Conservation (phyloP, 2,113 vertebrate genomes). For the Oxyruncus cristatus region DNA sequence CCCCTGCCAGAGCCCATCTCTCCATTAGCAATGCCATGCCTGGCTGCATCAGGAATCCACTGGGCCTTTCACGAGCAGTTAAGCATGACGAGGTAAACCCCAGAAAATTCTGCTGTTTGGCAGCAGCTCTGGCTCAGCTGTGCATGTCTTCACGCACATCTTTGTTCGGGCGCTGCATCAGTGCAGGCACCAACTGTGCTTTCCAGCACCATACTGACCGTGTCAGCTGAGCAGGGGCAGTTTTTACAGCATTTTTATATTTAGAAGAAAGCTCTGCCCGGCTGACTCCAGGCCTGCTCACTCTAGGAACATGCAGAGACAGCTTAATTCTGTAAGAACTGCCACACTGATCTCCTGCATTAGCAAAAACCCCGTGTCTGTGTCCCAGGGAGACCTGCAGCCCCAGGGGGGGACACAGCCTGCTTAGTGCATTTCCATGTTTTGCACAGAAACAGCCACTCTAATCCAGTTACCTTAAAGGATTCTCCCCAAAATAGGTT, state of each 20-base stretch:
- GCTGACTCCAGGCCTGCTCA: not conserved
- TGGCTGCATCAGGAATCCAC: not conserved
- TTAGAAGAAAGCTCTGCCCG: not conserved
- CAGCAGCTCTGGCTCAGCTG: not conserved
- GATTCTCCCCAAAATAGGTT: not conserved
- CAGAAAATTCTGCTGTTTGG: not conserved
- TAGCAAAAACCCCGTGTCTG: not conserved
- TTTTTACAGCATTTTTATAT: not conserved
- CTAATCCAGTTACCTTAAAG: not conserved
- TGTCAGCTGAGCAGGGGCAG: not conserved
- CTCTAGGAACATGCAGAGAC: not conserved
- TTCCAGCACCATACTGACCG: not conserved
- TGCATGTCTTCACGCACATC: slow-evolving; percentile 13
- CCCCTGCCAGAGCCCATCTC: not conserved
- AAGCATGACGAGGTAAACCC: slow-evolving; percentile 5
- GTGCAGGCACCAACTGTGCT: not conserved
- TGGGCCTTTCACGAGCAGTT: not conserved
- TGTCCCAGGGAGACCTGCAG: not conserved
- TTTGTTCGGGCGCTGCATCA: not conserved
- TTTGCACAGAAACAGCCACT: not conserved
- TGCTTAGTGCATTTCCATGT: not conserved
- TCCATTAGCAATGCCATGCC: not conserved
- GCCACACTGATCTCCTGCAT: not conserved
- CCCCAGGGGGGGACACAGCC: not conserved
- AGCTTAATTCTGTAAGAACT: not conserved